Conservation (phyloP, 2,888 invertebrate genomes). For the Xanthia icteritia region DNA sequence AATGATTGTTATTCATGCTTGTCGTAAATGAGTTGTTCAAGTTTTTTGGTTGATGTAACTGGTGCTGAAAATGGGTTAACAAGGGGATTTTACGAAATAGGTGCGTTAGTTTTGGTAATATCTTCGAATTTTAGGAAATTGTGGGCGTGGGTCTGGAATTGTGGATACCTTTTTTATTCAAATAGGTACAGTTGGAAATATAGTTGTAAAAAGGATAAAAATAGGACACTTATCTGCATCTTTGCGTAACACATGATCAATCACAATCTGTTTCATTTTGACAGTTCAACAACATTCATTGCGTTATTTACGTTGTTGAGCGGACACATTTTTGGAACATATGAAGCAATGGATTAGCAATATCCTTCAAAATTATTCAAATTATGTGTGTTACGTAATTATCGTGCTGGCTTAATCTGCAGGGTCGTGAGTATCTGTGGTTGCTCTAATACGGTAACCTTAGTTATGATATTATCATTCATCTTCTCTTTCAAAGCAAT, state of each 20-base stretch:
- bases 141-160: background rate
- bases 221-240: no score
- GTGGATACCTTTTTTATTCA: background rate
- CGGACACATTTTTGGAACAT: no score
- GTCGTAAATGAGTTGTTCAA: conserved; percentile 60
- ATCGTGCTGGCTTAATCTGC: background rate
- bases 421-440: background rate
- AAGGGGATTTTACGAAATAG: background rate
- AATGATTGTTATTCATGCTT: conserved; percentile 77
- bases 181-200: background rate
- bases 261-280: no score
- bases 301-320: no score
- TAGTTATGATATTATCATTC: background rate
- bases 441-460: background rate
- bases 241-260: no score
- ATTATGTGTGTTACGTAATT: no score
- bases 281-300: no score
- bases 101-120: background rate
- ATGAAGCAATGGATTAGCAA: no score
- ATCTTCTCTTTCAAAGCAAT: conserved; percentile 21
- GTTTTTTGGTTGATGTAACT: conserved; percentile 24
- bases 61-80: conserved; percentile 30
- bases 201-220: no score
- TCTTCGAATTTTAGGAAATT: background rate
- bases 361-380: no score